These are phyloP conservation scores for Ptychodera flava DNA, from an alignment of 35 echinoderm and acorn worm genomes.

Conservation along the genomic window DNA sequence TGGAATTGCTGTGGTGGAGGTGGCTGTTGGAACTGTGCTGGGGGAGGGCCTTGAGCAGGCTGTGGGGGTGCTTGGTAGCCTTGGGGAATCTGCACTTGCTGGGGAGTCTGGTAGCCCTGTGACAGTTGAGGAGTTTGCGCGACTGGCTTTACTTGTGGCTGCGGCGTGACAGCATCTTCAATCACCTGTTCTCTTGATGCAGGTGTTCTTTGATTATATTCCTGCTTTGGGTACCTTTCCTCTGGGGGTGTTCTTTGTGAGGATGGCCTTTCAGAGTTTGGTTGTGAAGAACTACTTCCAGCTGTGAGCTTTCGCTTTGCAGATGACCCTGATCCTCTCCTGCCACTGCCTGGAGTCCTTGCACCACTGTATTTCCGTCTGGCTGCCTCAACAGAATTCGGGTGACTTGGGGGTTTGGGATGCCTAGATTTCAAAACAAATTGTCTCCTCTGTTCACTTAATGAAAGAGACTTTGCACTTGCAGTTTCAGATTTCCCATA, in stretches of 20 bases:
- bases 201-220: no score
- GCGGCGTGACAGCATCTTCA: no score
- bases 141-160: no score
- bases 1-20: no score
- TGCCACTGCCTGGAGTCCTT: not conserved
- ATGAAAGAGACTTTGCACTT: not conserved
- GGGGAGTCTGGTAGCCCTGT: not conserved
- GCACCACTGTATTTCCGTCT: not conserved
- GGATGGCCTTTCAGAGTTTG: no score
- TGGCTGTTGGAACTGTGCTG: no score
- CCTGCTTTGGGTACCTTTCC: no score
- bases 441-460: not conserved
- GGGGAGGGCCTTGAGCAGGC: not conserved
- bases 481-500: not conserved
- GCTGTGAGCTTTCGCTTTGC: not conserved
- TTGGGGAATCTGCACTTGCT: not conserved
- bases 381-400: not conserved
- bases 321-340: not conserved
- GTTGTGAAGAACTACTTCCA: no score
- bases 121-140: not conserved
- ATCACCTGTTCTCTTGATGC: no score
- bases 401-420: not conserved
- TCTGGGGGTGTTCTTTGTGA: no score
- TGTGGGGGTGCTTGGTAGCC: not conserved
- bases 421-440: not conserved